These are phyloP conservation scores for Indri indri DNA, from an alignment of 2,113 vertebrate species.

Conservation along the genomic window DNA sequence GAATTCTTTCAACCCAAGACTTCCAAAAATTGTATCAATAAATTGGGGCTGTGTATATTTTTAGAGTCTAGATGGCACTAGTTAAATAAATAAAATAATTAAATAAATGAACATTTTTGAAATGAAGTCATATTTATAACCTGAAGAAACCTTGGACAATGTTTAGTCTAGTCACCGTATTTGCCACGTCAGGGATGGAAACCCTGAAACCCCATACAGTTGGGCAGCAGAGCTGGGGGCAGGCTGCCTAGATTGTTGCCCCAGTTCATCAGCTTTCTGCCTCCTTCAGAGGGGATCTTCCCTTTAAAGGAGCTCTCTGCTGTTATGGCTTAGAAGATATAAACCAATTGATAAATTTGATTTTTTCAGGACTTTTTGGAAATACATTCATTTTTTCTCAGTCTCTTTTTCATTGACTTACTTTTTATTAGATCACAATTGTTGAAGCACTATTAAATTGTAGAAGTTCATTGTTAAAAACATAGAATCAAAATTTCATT, in stretches of 20 bases:
- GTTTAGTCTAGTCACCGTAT: neutral
- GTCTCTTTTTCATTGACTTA: neutral
- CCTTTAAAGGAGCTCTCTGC: neutral
- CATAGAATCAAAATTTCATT: neutral
- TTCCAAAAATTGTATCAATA: neutral
- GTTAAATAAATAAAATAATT: neutral
- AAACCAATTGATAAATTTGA: constrained; percentile 20
- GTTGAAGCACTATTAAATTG: neutral
- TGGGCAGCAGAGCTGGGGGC: neutral
- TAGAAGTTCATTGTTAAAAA: neutral
- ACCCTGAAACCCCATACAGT: neutral
- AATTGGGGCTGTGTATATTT: neutral
- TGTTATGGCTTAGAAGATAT: neutral
- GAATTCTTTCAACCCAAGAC: neutral
- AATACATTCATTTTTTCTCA: neutral
- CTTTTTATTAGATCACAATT: constrained; percentile 15
- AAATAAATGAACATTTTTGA: neutral
- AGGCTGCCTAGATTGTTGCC: neutral
- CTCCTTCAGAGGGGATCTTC: neutral
- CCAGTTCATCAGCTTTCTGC: neutral
- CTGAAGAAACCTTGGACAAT: neutral
- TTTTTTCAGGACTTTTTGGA: neutral
- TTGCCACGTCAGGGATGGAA: constrained; percentile 6
- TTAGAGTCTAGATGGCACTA: neutral
- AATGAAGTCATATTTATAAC: neutral